phyloP scores from a whole-genome alignment of 2,113 vertebrate genomes.

The Sebastes fasciatus region DNA sequence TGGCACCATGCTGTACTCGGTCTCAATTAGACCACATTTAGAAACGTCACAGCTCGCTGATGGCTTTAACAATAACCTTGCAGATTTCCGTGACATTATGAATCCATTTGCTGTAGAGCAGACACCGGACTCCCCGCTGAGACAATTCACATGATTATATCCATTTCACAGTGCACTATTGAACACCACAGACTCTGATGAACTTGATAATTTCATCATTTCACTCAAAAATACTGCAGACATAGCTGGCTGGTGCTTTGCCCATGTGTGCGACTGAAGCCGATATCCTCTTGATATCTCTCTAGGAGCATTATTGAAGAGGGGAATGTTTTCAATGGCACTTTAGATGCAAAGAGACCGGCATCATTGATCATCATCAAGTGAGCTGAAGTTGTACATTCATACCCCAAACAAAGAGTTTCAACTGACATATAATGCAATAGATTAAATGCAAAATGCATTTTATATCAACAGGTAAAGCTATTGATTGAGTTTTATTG shows the following conservation, averaged over 20 bases:
- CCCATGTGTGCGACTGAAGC: background rate
- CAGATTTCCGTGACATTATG: constrained; percentile 36
- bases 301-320: background rate
- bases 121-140: constrained; percentile 26
- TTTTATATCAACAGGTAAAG: background rate
- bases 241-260: background rate
- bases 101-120: constrained; percentile 40
- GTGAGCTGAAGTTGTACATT: background rate
- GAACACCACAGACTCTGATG: constrained; percentile 32
- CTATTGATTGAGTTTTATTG: background rate
- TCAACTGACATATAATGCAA: background rate
- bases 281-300: background rate
- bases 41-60: constrained; percentile 24
- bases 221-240: constrained; percentile 24
- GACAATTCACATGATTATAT: constrained; percentile 33
- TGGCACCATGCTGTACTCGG: background rate
- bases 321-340: background rate
- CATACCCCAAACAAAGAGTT: background rate
- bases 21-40: constrained; percentile 39
- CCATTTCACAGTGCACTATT: constrained; percentile 39
- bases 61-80: constrained; percentile 37
- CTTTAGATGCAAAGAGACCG: background rate
- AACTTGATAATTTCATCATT: constrained; percentile 40
- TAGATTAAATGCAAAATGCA: background rate
- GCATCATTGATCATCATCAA: background rate